Conservation (phyloP, 2,888 invertebrate genomes). For the Zaprionus obscuricornis region DNA sequence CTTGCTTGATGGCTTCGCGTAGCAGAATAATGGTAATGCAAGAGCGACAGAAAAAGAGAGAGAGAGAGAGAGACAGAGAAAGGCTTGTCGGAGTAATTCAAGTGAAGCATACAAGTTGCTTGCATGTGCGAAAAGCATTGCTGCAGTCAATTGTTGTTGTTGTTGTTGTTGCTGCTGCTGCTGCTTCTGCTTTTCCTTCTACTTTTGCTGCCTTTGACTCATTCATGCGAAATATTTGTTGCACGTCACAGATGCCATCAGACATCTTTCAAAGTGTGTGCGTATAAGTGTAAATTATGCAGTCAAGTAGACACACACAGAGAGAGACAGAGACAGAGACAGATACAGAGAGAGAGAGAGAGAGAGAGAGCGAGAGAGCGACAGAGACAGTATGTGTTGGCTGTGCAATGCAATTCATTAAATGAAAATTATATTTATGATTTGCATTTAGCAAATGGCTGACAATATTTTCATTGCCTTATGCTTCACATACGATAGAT, state of each 20-base stretch:
- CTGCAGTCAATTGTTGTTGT: slow-evolving; percentile 22
- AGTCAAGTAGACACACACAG: slow-evolving; percentile 3
- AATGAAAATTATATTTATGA: slow-evolving; percentile 72
- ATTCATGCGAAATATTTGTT: slow-evolving; percentile 62
- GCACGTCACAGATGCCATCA: slow-evolving; percentile 32
- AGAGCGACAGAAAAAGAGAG: no score
- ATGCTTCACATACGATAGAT: no score
- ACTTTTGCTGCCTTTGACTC: slow-evolving; percentile 62
- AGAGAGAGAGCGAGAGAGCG: no score
- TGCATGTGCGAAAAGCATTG: slow-evolving; percentile 2
- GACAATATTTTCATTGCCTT: no score
- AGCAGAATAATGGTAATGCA: no score
- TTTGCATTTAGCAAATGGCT: no score
- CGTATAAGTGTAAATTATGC: slow-evolving; percentile 25
- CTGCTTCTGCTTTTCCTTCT: slow-evolving; percentile 30
- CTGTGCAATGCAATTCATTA: slow-evolving; percentile 71
- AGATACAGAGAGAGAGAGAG: slow-evolving; percentile 1
- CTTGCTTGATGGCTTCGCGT: neutral
- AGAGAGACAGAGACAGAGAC: slow-evolving; percentile 9
- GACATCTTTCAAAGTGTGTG: neutral
- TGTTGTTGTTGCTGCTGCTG: no score
- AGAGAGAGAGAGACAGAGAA: neutral
- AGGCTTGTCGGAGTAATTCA: neutral
- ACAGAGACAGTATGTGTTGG: slow-evolving; percentile 9
- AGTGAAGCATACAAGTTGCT: neutral